These are phyloP conservation scores for Sceliomorpha sp. DNA, from an alignment of 2,888 invertebrate genomes.

Conservation along the genomic window DNA sequence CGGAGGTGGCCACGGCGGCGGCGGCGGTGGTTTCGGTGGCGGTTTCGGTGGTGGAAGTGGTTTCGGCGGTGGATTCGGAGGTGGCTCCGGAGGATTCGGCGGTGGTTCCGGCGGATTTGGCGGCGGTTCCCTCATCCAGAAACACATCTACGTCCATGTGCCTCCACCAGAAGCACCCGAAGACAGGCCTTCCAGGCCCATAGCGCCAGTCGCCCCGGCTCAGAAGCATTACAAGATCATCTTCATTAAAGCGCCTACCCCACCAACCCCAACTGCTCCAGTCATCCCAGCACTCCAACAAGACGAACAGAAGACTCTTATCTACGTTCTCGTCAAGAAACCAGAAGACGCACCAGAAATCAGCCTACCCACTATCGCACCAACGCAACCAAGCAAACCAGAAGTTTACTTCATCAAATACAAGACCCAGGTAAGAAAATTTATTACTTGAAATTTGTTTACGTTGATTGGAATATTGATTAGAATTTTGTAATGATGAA, in stretches of 20 bases:
- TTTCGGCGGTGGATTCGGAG: conserved; percentile 79
- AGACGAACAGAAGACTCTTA: conserved; percentile 93
- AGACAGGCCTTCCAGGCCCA: conserved; percentile 84
- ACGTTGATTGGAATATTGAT: no score
- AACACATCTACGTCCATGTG: conserved; percentile 94
- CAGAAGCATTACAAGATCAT: conserved; percentile 96
- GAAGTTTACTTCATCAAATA: conserved; percentile 95
- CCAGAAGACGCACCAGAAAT: conserved; percentile 92
- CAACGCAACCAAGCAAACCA: conserved; percentile 92
- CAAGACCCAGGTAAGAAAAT: conserved; percentile 83
- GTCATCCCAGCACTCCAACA: conserved; percentile 88
- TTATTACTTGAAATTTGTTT: background rate
- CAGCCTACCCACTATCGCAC: conserved; percentile 87
- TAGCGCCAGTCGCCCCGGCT: conserved; percentile 85
- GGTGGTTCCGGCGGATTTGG: conserved; percentile 74
- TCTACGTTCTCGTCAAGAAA: conserved; percentile 93
- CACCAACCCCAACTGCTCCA: conserved; percentile 90
- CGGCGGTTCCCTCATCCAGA: conserved; percentile 87
- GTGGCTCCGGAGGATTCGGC: conserved; percentile 81
- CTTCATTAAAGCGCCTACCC: conserved; percentile 94
- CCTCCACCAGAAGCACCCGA: conserved; percentile 92
- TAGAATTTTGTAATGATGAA: no score
- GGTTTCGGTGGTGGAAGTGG: conserved; percentile 57
- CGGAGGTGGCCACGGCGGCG: conserved; percentile 54
- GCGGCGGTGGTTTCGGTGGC: conserved; percentile 56